Conservation (phyloP, 2,888 invertebrate species). For the Exocentrus adspersus region DNA sequence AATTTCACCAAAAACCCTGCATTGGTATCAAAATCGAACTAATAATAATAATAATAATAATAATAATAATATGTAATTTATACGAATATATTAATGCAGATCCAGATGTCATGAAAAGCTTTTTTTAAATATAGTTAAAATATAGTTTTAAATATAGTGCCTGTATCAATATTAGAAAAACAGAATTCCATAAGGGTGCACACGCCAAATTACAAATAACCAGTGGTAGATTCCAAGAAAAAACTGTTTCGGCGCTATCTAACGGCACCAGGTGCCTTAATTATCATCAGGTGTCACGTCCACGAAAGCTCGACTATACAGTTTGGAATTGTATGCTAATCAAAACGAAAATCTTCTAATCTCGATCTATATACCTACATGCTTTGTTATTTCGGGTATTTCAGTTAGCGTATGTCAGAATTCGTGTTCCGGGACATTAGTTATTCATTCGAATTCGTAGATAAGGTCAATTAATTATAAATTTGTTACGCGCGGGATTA, state of each 20-base stretch:
- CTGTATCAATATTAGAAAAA: not conserved
- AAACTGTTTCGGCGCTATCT: not conserved
- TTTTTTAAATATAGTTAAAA: no score
- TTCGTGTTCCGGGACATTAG: not conserved
- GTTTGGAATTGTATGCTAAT: conserved; percentile 23
- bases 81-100: no score
- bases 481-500: not conserved
- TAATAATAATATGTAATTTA: no score
- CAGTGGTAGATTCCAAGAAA: conserved; percentile 10
- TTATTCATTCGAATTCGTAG: not conserved
- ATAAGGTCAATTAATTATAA: not conserved
- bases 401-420: not conserved
- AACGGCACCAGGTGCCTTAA: conserved; percentile 19
- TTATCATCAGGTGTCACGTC: not conserved
- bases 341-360: not conserved
- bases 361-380: conserved; percentile 5
- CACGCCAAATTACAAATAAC: conserved; percentile 4
- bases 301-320: conserved; percentile 9
- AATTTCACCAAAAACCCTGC: conserved; percentile 1
- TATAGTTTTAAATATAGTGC: no score
- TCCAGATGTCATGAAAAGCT: no score
- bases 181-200: not conserved
- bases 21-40: not conserved
- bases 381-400: not conserved
- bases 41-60: no score